Base-by-base conservation (phyloP, 2,797 vertebrate species). In the Acanthurus tractus region DNA sequence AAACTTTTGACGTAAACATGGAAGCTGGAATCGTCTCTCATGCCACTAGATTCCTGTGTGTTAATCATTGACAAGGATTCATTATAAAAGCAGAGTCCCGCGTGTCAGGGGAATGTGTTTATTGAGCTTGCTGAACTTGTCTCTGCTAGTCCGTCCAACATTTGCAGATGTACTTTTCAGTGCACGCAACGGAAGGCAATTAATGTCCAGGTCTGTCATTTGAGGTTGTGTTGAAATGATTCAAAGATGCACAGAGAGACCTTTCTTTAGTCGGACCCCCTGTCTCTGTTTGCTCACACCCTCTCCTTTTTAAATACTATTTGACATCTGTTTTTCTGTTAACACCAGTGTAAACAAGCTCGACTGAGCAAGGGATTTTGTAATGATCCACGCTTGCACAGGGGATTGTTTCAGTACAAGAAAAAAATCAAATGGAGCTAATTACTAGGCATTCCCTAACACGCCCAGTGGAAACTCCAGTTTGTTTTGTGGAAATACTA, bases 241-340 rank as follows among this genome's bases (percentile, higher is more conserved):
- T 70, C 52, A 79, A 57, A 70, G 83, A 78, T 23, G 66, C 63
- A 66, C 36, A 10, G 63, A 56, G 70, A 84, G 69, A 53, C 42
- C 22, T 52, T 65, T 57, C 54, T 70, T 49, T 74, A 20, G 40
- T 44, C 34, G 4, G 9, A n/a, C 55, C 55, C 59, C 46, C 15
- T 22, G 62, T 52, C 57, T 46, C 54, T 63, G 14, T 83, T 70
- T 58, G 63, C 85, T 86, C 77, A 53, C 85, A 76, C 76, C 54
- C 83, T 83, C 72, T 54, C 70, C 65, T 81, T 69, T 84, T 74
- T 71, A 84, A 81, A 75, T 82, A 80, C 56, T 76, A 38, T 71
- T 75, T 70, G 80, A 90, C 91, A 86, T 92, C 89, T 93, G 90
- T 89, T 93, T 92, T 84, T 86, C 78, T 78, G 82, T 74, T 74